phyloP scores from a whole-genome alignment of 2,888 invertebrate species.

The Phalangium opilio region DNA sequence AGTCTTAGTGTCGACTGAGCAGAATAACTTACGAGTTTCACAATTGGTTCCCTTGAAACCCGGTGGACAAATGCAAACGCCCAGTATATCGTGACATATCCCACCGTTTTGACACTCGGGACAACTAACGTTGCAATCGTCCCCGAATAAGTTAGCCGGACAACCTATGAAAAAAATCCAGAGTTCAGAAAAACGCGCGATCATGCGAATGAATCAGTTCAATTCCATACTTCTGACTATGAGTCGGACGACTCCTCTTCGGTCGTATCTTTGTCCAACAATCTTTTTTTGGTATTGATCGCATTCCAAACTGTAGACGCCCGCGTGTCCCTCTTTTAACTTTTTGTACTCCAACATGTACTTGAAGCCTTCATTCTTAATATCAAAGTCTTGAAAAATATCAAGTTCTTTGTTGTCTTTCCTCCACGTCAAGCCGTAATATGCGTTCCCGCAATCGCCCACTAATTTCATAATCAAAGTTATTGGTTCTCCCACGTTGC shows the following conservation, averaged over 20 bases:
- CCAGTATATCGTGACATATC: conserved; percentile 7
- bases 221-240: neutral
- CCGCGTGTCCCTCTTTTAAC: neutral
- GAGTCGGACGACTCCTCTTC: neutral
- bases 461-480: too few relatives aligned
- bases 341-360: neutral
- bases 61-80: conserved; percentile 12
- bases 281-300: neutral
- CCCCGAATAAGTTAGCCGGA: conserved; percentile 2
- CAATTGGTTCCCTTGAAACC: conserved; percentile 9
- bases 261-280: neutral
- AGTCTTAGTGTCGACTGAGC: too few relatives aligned
- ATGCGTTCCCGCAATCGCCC: too few relatives aligned
- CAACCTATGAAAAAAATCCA: conserved; percentile 5
- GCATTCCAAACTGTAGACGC: neutral
- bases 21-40: conserved; percentile 6
- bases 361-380: too few relatives aligned
- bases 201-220: too few relatives aligned
- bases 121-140: conserved; percentile 3
- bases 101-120: conserved; percentile 9
- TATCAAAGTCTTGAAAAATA: too few relatives aligned
- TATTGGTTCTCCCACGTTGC: too few relatives aligned
- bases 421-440: too few relatives aligned
- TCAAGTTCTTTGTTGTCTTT: too few relatives aligned
- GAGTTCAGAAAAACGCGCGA: too few relatives aligned